phyloP scores from a whole-genome alignment of 2,113 vertebrate species.

The Pteronura brasiliensis region DNA sequence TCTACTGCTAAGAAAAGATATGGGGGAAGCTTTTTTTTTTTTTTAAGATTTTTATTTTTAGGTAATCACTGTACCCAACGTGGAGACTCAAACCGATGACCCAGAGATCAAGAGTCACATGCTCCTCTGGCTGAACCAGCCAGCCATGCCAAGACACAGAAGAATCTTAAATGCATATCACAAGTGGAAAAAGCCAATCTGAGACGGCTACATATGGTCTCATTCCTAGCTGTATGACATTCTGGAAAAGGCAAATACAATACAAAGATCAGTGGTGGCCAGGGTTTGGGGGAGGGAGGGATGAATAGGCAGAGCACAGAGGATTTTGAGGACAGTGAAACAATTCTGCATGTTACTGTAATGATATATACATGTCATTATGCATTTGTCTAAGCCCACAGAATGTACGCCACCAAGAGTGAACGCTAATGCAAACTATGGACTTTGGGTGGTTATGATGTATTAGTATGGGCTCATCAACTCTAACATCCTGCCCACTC shows the following conservation, averaged over 20 bases:
- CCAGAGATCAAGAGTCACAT: neutral
- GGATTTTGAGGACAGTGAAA: neutral
- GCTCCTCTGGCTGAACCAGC: neutral
- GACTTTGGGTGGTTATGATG: neutral
- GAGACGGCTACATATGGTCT: neutral
- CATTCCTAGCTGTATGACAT: neutral
- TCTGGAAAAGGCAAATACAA: neutral
- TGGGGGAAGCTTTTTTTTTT: neutral
- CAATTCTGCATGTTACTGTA: neutral
- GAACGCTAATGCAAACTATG: neutral
- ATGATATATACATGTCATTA: neutral
- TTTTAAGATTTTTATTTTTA: neutral
- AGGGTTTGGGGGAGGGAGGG: neutral
- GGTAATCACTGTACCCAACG: neutral
- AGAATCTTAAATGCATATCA: neutral
- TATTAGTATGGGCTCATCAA: no score
- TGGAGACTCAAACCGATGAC: neutral
- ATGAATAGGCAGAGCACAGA: neutral
- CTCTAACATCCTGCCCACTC: neutral
- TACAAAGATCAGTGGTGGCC: neutral
- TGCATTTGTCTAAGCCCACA: neutral
- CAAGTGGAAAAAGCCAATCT: neutral
- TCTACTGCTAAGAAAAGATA: neutral
- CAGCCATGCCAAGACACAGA: neutral
- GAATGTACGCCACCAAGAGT: neutral